Percentiles rank a stretch among this genome's conserved stretches.
phyloP scores from a whole-genome alignment of 2,888 invertebrate genomes.

The Spisula subtruncata region DNA sequence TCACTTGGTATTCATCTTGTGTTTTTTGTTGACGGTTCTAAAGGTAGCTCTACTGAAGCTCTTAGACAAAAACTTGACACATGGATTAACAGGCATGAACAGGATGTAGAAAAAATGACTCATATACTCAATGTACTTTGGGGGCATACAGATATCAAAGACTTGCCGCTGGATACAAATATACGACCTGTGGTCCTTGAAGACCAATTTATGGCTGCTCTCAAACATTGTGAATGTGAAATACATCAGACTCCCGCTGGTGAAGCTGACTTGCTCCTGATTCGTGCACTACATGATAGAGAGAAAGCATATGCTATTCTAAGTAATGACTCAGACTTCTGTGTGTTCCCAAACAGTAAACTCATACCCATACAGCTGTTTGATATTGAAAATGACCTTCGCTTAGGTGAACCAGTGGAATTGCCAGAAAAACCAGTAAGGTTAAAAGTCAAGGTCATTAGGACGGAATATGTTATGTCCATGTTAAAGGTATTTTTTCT shows the following conservation, averaged over 20 bases:
- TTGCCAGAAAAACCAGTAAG: conserved; percentile 78
- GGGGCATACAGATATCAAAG: conserved; percentile 71
- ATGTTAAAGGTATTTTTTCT: conserved; percentile 77
- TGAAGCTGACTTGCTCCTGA: conserved; percentile 84
- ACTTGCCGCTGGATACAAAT: conserved; percentile 71
- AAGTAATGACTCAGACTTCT: conserved; percentile 86
- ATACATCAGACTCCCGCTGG: conserved; percentile 79
- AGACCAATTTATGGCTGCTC: conserved; percentile 77
- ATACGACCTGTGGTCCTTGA: conserved; percentile 85
- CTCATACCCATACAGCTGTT: conserved; percentile 83
- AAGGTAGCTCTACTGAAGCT: conserved; percentile 79
- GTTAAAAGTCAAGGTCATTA: conserved; percentile 81
- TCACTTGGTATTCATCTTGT: conserved; percentile 81
- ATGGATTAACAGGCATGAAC: conserved; percentile 81
- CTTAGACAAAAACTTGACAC: conserved; percentile 83
- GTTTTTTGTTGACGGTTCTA: conserved; percentile 84
- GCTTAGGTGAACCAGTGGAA: conserved; percentile 75
- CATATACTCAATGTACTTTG: conserved; percentile 78
- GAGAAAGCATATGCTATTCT: conserved; percentile 83
- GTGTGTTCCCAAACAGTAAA: conserved; percentile 81
- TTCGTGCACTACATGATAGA: conserved; percentile 78
- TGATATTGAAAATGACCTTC: conserved; percentile 83
- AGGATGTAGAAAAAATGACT: conserved; percentile 78
- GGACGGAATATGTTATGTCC: conserved; percentile 74
- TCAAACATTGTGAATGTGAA: conserved; percentile 82